These are phyloP conservation scores for Tetrapedia diversipes DNA, from an alignment of 2,888 invertebrate genomes.

Conservation along the genomic window DNA sequence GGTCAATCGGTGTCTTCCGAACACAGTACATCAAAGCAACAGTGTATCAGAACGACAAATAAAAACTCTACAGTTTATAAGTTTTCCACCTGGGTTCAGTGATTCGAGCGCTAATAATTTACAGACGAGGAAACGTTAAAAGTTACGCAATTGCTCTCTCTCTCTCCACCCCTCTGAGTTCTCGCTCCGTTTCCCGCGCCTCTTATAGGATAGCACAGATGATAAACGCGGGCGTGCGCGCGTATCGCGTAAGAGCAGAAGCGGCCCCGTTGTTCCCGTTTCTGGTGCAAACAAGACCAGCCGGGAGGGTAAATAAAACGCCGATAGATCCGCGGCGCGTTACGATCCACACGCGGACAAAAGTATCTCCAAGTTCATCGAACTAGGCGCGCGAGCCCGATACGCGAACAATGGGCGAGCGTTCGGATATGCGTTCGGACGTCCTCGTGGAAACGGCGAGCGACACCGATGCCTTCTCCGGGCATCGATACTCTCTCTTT, in stretches of 20 bases:
- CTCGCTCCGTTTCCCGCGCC: background rate
- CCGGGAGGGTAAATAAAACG: conserved; percentile 39
- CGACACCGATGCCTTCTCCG: conserved; percentile 27
- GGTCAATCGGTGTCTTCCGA: background rate
- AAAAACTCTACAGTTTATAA: too few species aligned
- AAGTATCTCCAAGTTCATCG: conserved; percentile 72
- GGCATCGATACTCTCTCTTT: conserved; percentile 26
- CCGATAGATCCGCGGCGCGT: conserved; percentile 55
- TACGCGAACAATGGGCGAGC: conserved; percentile 43
- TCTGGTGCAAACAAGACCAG: conserved; percentile 29
- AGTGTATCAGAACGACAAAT: too few species aligned
- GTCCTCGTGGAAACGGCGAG: conserved; percentile 23
- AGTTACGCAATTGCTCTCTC: background rate
- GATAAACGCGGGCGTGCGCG: conserved; percentile 46
- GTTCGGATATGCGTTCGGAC: conserved; percentile 6
- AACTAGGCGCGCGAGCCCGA: conserved; percentile 45
- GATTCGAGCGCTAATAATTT: too few species aligned
- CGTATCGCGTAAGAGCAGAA: conserved; percentile 57
- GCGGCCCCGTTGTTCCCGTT: conserved; percentile 37
- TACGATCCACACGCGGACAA: conserved; percentile 61
- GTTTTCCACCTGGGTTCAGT: too few species aligned
- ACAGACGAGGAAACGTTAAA: background rate
- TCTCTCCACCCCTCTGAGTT: too few species aligned
- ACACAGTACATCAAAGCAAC: too few species aligned
- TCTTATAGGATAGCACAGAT: conserved; percentile 44